Percentiles rank a stretch among this genome's conserved stretches.
phyloP scores from a whole-genome alignment of 2,888 invertebrate species.

The Pollenia labialis region DNA sequence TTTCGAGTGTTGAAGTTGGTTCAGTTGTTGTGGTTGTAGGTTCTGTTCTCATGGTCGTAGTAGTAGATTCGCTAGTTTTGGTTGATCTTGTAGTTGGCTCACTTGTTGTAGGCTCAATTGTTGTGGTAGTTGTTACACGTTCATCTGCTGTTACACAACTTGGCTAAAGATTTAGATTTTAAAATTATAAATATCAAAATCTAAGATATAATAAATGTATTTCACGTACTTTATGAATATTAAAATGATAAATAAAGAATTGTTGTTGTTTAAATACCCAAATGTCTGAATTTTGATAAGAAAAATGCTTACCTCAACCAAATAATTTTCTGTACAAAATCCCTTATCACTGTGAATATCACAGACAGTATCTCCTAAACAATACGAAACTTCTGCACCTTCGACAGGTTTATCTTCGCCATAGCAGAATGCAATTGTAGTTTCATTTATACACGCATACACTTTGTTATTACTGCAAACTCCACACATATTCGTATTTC shows the following conservation, averaged over 20 bases:
- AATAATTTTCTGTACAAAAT: constrained; percentile 70
- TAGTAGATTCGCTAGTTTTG: not conserved
- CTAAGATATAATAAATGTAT: too few relatives aligned
- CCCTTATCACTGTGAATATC: constrained; percentile 72
- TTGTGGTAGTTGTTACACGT: not conserved
- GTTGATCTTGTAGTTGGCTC: not conserved
- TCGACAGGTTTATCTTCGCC: constrained; percentile 62
- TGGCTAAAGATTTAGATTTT: constrained; percentile 49
- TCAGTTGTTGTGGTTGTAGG: not conserved
- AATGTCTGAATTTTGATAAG: not conserved
- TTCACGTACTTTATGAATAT: too few relatives aligned
- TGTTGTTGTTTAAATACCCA: not conserved
- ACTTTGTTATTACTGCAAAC: constrained; percentile 71
- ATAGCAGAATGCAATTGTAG: constrained; percentile 75
- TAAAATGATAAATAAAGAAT: too few relatives aligned
- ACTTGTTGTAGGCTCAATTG: too few relatives aligned
- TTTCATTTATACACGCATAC: constrained; percentile 73
- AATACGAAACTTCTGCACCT: constrained; percentile 54
- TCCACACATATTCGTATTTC: constrained; percentile 67
- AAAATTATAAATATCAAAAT: too few relatives aligned
- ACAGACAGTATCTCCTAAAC: constrained; percentile 74
- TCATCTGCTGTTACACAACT: constrained; percentile 52
- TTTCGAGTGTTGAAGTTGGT: not conserved
- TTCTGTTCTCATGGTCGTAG: not conserved
- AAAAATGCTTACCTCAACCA: constrained; percentile 49